Evolutionary conservation across 2,888 invertebrate species (phyloP).

Genomic region (Trissonchulus latispiculum): DNA sequence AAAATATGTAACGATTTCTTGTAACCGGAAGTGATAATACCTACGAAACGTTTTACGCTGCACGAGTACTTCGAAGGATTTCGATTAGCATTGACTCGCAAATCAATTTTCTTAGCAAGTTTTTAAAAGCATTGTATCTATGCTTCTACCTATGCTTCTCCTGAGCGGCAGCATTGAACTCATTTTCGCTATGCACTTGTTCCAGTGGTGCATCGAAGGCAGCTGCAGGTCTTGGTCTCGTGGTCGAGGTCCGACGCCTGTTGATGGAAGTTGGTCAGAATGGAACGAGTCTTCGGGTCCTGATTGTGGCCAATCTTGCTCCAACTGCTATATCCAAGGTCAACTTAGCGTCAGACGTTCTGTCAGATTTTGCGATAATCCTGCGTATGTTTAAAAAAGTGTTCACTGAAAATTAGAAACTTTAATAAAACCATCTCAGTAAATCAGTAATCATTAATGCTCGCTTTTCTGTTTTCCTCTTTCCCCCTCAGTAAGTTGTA

Average conservation of each 20-base stretch:
- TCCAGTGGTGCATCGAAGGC: conserved; percentile 35
- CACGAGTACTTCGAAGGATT: too few relatives aligned
- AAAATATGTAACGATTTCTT: too few relatives aligned
- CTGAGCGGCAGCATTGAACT: too few relatives aligned
- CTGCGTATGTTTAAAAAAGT: conserved; percentile 30
- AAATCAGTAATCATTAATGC: too few relatives aligned
- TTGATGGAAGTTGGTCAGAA: conserved; percentile 34
- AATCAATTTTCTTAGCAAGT: neutral
- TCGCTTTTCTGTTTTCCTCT: neutral
- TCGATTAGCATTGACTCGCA: neutral
- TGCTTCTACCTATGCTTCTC: too few relatives aligned
- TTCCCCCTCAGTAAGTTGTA: neutral
- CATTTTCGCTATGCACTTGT: conserved; percentile 20
- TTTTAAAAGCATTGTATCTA: too few relatives aligned
- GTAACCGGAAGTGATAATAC: too few relatives aligned
- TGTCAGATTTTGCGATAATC: conserved; percentile 35
- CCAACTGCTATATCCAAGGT: conserved; percentile 33
- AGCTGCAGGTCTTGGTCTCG: conserved; percentile 29
- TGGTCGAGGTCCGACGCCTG: conserved; percentile 20
- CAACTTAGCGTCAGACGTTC: conserved; percentile 33
- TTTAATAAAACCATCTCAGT: too few relatives aligned
- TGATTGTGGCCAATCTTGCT: conserved; percentile 27
- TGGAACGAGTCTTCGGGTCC: conserved; percentile 35
- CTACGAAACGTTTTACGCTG: too few relatives aligned
- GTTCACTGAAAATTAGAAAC: too few relatives aligned